Evolutionary conservation across 2,113 vertebrate genomes (phyloP).

Genomic region (Corythoichthys haematopterus): DNA sequence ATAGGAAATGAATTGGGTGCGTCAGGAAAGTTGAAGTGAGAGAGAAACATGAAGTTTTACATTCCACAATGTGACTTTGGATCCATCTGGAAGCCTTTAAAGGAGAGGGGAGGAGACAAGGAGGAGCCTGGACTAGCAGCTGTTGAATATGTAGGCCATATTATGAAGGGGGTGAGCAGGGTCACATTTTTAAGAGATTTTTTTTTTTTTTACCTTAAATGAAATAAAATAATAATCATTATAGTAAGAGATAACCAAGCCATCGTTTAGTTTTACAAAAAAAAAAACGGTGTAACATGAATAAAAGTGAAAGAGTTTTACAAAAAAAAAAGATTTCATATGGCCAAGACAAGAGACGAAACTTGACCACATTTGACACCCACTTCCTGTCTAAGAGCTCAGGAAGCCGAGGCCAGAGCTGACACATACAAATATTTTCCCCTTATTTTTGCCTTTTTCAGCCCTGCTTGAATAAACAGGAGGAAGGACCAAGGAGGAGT

Average conservation of each 20-base stretch:
- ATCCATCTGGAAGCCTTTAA: conserved; percentile 56
- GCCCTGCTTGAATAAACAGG: conserved; percentile 29
- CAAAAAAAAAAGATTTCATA: background rate
- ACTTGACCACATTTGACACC: conserved; percentile 38
- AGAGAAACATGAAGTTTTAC: conserved; percentile 27
- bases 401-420: conserved; percentile 55
- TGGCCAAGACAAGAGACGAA: conserved; percentile 26
- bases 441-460: conserved; percentile 50
- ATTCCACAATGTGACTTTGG: conserved; percentile 47
- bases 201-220: background rate
- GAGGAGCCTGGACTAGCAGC: conserved; percentile 22
- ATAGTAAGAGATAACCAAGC: no score
- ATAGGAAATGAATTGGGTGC: background rate
- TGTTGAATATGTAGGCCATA: conserved; percentile 25
- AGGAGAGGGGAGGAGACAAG: conserved; percentile 27
- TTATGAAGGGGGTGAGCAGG: background rate
- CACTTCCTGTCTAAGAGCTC: conserved; percentile 56
- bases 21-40: background rate
- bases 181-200: background rate
- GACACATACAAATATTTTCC: conserved; percentile 42
- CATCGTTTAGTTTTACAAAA: no score
- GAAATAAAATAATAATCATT: no score
- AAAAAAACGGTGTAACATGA: background rate
- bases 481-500: conserved; percentile 43
- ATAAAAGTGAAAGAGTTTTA: background rate